Conservation (phyloP, 2,797 vertebrate species). For the Geotrypetes seraphini region DNA sequence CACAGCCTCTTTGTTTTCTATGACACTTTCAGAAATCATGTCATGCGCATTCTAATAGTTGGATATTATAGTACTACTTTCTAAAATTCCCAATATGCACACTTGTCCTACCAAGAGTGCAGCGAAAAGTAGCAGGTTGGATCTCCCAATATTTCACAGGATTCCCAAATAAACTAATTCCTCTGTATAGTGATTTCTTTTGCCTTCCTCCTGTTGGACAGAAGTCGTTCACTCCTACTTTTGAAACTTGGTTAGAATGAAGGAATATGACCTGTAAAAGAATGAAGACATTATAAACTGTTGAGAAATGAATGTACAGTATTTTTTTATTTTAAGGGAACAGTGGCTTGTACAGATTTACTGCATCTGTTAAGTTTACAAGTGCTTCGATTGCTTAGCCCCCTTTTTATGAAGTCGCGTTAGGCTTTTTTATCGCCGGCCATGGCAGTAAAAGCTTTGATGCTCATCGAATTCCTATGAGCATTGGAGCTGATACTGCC, state of each 20-base stretch:
- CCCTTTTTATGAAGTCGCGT: no score
- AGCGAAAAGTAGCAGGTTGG: constrained; percentile 85
- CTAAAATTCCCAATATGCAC: constrained; percentile 87
- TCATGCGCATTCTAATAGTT: no score
- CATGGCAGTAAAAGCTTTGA: no score
- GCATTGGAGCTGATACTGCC: no score
- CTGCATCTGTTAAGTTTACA: no score
- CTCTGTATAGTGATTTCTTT: constrained; percentile 82
- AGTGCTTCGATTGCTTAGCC: no score
- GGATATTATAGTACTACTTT: constrained; percentile 50
- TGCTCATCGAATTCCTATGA: no score
- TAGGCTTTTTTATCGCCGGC: no score
- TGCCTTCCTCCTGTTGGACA: constrained; percentile 59
- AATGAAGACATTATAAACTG: constrained; percentile 3
- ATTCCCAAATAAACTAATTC: constrained; percentile 92
- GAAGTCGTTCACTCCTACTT: constrained; percentile 89
- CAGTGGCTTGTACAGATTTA: no score
- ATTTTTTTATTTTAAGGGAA: no score
- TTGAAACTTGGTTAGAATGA: constrained; percentile 81
- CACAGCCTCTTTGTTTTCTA: neutral
- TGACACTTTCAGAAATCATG: no score
- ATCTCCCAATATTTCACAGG: constrained; percentile 90
- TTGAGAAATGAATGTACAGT: no score
- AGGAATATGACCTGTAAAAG: constrained; percentile 79
- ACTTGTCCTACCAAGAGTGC: constrained; percentile 72